Percentiles rank a stretch among this genome's conserved stretches.
These are phyloP conservation scores for Latrodectus elegans DNA, from an alignment of 2,888 invertebrate genomes.

Conservation along the genomic window DNA sequence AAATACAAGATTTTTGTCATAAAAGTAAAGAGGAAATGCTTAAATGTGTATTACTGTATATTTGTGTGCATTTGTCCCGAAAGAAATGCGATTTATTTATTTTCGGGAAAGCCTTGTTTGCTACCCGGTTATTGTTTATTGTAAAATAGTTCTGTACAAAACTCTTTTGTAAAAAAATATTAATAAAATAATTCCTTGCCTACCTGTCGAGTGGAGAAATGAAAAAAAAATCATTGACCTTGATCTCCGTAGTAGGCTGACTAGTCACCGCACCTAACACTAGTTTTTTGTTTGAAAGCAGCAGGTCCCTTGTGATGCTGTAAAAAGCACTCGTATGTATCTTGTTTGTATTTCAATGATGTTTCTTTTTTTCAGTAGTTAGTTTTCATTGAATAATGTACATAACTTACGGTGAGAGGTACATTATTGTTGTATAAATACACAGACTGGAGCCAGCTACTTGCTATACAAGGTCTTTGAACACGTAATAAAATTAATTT, in stretches of 20 bases:
- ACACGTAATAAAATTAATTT: conserved; percentile 66
- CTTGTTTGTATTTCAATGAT: conserved; percentile 1
- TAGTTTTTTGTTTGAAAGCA: conserved; percentile 16
- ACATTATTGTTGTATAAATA: conserved; percentile 44
- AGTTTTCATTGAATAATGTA: conserved; percentile 26
- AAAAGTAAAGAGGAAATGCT: conserved; percentile 43
- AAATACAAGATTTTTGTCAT: conserved; percentile 30
- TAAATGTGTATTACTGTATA: conserved; percentile 64
- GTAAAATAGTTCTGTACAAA: conserved; percentile 69
- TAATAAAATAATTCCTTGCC: conserved; percentile 8
- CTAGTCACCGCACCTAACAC: conserved; percentile 51
- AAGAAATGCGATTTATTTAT: conserved; percentile 65
- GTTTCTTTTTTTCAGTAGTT: conserved; percentile 9
- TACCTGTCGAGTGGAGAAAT: conserved; percentile 3
- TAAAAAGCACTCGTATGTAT: conserved; percentile 7
- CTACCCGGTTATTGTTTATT: conserved; percentile 57
- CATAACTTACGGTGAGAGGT: conserved; percentile 41
- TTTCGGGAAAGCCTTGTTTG: conserved; percentile 48
- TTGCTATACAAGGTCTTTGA: conserved; percentile 65
- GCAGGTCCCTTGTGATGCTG: not conserved
- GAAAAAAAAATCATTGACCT: conserved; percentile 51
- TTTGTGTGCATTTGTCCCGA: conserved; percentile 63
- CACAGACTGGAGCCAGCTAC: conserved; percentile 66
- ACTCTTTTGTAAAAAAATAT: conserved; percentile 63
- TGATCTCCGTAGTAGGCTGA: conserved; percentile 56